Conservation (phyloP, 2,888 invertebrate genomes). For the Lasiommata megera region DNA sequence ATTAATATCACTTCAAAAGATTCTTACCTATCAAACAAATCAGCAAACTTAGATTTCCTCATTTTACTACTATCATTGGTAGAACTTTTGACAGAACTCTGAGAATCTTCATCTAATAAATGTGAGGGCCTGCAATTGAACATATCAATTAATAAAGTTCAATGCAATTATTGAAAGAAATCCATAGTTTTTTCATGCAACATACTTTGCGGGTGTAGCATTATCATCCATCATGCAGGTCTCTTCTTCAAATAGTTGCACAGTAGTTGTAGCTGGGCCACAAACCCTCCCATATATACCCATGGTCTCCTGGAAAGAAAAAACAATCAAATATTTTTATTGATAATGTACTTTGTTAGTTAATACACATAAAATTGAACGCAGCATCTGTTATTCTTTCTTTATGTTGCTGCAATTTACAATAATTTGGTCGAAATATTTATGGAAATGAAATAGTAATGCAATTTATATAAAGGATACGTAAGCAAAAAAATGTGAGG, state of each 20-base stretch:
- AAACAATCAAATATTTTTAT: neutral
- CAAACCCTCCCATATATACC: conserved; percentile 76
- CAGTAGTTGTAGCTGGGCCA: conserved; percentile 73
- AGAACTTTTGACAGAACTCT: conserved; percentile 90
- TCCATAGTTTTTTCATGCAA: too few species aligned
- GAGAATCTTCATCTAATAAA: conserved; percentile 88
- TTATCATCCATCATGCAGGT: conserved; percentile 89
- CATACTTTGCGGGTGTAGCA: conserved; percentile 74
- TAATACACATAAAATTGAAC: too few species aligned
- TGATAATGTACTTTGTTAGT: too few species aligned
- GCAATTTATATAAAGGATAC: too few species aligned
- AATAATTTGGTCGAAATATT: too few species aligned
- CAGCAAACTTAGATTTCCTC: conserved; percentile 73
- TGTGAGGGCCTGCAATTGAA: conserved; percentile 60
- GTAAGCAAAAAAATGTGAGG: too few species aligned
- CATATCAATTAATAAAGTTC: neutral
- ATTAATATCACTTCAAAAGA: conserved; percentile 1
- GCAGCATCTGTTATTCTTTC: too few species aligned
- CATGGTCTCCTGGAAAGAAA: conserved; percentile 66
- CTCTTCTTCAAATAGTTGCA: conserved; percentile 86
- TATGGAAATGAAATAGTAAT: too few species aligned
- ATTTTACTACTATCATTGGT: conserved; percentile 84
- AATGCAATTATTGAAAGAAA: neutral
- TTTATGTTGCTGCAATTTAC: too few species aligned
- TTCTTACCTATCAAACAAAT: conserved; percentile 71